A percentile compares a stretch with the other conserved stretches of the same genome.
Conservation (phyloP, 2,113 vertebrate genomes). For the Zapus hudsonius region DNA sequence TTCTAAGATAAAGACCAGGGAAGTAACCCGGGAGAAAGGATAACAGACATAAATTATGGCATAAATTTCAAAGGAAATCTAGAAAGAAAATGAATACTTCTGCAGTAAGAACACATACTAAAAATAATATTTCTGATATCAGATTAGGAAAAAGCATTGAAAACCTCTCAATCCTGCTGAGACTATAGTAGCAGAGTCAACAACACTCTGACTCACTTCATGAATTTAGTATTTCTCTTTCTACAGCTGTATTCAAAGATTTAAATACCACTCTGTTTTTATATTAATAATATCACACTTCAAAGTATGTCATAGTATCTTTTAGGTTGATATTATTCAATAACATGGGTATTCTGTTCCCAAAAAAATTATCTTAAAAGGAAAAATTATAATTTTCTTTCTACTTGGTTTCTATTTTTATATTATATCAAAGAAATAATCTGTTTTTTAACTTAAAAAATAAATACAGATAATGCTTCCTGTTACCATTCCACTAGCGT, state of each 20-base stretch:
- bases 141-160: not conserved
- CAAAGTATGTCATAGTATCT: conserved; percentile 49
- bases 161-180: conserved; percentile 39
- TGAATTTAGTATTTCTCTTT: conserved; percentile 18
- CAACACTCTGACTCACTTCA: not conserved
- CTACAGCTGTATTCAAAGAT: not conserved
- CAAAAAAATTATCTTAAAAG: conserved; percentile 19
- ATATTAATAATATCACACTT: conserved; percentile 55
- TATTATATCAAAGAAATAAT: conserved; percentile 61
- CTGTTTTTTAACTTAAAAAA: conserved; percentile 60
- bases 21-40: conserved; percentile 58
- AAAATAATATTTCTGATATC: conserved; percentile 43
- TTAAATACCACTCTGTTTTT: conserved; percentile 32
- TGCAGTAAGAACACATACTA: not conserved
- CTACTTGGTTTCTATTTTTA: conserved; percentile 50
- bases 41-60: conserved; percentile 25
- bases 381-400: conserved; percentile 30
- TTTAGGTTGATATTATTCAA: conserved; percentile 55
- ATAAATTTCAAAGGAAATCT: conserved; percentile 43
- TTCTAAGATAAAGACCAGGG: conserved; percentile 6
- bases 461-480: not conserved
- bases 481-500: not conserved
- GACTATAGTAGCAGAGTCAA: not conserved
- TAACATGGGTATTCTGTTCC: not conserved
- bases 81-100: conserved; percentile 55